Evolutionary conservation across 2,888 invertebrate species (phyloP), one percentile per base, ranked within the genome.

Genomic region (Eretmocerus hayati): DNA sequence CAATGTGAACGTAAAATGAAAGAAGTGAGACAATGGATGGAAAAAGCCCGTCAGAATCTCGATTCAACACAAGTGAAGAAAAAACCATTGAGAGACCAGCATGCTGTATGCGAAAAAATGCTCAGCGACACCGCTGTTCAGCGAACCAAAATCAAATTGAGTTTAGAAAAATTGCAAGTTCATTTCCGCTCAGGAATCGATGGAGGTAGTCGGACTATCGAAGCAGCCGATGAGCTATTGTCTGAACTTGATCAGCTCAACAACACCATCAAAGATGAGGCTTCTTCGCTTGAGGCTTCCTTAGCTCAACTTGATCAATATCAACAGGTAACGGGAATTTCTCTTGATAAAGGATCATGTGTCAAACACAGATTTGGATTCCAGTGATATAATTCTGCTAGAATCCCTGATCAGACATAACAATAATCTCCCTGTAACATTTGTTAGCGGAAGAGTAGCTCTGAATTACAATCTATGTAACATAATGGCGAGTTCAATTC

Each of bases 1-100:
- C 89, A 94, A 72, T 94, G 92, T 73, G 93, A 94, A 73, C 87
- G 83, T 71, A 94, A 95, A 72, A 81, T 94, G 71, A 88, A 89
- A 71, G 93, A 94, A 60, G 88, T 90, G 38, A 84, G 83, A 52
- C 78, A 79, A 57, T 95, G 93, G 92, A 81, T 93, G 59, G 92
- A 93, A 53, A 91, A 91, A 64, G 85, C 91, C 8, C 78, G 81
- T 57, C 80, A 83, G 57, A 77, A 81, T 42, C 70, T 92, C 39
- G 90, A 90, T 48, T 83, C 88, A 30, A 81, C 86, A 15, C 87
- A 88, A 59, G 86, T 85, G 61, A 87, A 87, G 64, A 91, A 91
- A 74, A 87, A 88, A 68, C 87, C 92, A 1, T 74, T 93, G 53
- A 78, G 91, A 55, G 92, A 93, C 73, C 89, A 92, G 66, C 81